Percentiles rank a stretch among this genome's conserved stretches.
phyloP scores from a whole-genome alignment of 2,888 invertebrate genomes.

The Chromoteleia sp. region DNA sequence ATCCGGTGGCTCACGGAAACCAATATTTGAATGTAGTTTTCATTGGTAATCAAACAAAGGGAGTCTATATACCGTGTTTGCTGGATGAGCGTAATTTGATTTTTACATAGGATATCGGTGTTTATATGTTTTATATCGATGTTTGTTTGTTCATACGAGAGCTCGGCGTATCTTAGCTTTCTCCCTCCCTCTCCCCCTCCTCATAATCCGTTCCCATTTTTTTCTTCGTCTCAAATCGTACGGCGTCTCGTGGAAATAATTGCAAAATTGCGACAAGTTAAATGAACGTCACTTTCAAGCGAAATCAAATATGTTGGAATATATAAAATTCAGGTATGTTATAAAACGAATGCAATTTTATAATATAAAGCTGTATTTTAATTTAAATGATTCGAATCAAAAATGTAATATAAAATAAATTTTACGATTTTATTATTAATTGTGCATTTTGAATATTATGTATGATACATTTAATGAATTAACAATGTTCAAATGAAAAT shows the following conservation, averaged over 20 bases:
- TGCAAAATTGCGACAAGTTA: constrained; percentile 37
- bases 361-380: no score
- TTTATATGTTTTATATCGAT: constrained; percentile 69
- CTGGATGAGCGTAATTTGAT: constrained; percentile 78
- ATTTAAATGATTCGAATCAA: no score
- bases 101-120: constrained; percentile 73
- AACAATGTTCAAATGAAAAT: no score
- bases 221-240: constrained; percentile 14
- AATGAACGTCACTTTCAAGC: constrained; percentile 19
- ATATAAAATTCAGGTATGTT: background rate
- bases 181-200: no score
- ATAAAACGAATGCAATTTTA: background rate
- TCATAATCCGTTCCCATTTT: background rate
- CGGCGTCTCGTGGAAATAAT: constrained; percentile 46
- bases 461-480: no score
- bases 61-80: constrained; percentile 78
- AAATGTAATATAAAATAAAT: no score
- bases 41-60: constrained; percentile 75
- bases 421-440: no score
- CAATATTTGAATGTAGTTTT: constrained; percentile 80
- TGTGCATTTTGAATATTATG: no score
- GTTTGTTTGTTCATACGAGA: constrained; percentile 59
- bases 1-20: constrained; percentile 74
- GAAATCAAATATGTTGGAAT: constrained; percentile 7
- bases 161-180: no score